phyloP scores from a whole-genome alignment of 2,888 invertebrate genomes.

The Elmis aenea region DNA sequence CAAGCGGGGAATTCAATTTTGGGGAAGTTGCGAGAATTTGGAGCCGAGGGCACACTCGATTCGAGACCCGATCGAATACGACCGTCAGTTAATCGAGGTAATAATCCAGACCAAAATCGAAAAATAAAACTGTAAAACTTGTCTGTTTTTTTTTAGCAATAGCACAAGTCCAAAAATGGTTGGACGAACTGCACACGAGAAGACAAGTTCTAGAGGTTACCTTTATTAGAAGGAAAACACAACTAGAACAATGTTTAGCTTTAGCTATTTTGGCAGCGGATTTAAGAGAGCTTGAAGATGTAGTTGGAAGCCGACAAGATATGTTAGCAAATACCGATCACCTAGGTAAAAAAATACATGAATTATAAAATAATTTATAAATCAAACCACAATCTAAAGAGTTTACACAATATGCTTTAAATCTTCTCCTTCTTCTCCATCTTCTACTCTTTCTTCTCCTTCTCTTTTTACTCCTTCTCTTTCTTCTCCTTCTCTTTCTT shows the following conservation, averaged over 20 bases:
- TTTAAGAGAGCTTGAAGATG: conserved; percentile 59
- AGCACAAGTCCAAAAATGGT: conserved; percentile 67
- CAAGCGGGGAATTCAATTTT: conserved; percentile 74
- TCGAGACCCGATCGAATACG: conserved; percentile 60
- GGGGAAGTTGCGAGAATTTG: conserved; percentile 68
- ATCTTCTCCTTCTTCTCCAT: too few species aligned
- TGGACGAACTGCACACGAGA: conserved; percentile 71
- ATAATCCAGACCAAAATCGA: not conserved
- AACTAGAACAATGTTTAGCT: conserved; percentile 74
- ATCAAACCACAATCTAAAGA: too few species aligned
- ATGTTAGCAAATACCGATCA: conserved; percentile 55
- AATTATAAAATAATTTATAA: too few species aligned
- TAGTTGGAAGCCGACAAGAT: conserved; percentile 53
- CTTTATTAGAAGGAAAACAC: conserved; percentile 64
- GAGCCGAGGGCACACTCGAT: conserved; percentile 69
- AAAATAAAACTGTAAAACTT: not conserved
- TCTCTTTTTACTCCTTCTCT: too few species aligned
- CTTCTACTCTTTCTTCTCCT: too few species aligned
- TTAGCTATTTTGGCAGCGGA: conserved; percentile 69
- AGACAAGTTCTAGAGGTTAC: conserved; percentile 65
- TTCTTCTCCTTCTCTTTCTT: too few species aligned
- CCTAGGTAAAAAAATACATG: conserved; percentile 48
- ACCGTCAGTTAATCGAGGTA: conserved; percentile 47
- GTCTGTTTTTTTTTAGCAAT: conserved; percentile 49
- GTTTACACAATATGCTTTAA: too few species aligned